Percentiles rank a stretch among this genome's conserved stretches.
These are phyloP conservation scores for Oophaga sylvatica DNA, from an alignment of 2,797 vertebrate species.

Conservation along the genomic window DNA sequence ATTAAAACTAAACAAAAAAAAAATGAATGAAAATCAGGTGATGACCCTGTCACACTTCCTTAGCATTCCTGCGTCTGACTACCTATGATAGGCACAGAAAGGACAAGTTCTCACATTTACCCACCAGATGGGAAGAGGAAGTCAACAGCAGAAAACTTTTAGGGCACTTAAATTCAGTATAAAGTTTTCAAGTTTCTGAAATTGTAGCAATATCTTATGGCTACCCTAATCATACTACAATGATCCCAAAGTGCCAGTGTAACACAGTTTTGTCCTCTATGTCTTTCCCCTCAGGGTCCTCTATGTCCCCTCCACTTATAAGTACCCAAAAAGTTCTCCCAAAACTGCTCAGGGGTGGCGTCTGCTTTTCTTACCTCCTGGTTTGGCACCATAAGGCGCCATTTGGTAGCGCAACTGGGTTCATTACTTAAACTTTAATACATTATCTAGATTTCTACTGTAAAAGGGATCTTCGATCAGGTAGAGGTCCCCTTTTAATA, in stretches of 20 bases:
- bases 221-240: not conserved
- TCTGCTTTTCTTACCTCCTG: not conserved
- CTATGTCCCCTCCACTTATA: not conserved
- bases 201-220: not conserved
- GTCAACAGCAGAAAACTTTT: not conserved
- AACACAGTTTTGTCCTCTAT: not conserved
- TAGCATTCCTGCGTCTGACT: slow-evolving; percentile 61
- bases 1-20: slow-evolving; percentile 62
- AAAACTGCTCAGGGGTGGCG: not conserved
- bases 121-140: not conserved
- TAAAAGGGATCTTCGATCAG: not conserved
- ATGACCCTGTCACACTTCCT: slow-evolving; percentile 20
- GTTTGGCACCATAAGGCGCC: not conserved
- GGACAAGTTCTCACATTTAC: slow-evolving; percentile 75
- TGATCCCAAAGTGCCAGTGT: not conserved
- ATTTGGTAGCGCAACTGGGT: not conserved
- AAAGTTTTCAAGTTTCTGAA: not conserved
- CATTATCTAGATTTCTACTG: not conserved
- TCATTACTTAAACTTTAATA: not conserved
- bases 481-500: not conserved
- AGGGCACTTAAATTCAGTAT: not conserved
- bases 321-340: not conserved
- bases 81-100: slow-evolving; percentile 75
- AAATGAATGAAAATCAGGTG: not conserved
- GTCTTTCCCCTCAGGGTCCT: not conserved